Conservation (phyloP, 2,113 vertebrate genomes). For the Recurvirostra avosetta region DNA sequence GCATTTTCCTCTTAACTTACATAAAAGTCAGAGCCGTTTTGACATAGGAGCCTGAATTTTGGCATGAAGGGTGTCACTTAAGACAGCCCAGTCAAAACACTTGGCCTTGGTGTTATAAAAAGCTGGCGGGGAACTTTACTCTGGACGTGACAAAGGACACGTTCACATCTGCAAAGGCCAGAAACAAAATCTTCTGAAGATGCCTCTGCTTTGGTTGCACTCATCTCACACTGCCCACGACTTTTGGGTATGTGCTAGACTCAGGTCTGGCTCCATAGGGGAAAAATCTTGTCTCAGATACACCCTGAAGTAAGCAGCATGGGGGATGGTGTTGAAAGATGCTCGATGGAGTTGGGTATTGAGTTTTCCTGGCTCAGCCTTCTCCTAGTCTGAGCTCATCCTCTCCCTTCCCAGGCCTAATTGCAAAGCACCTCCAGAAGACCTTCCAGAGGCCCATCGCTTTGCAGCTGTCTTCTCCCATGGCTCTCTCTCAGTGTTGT, state of each 20-base stretch:
- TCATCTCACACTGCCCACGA: neutral
- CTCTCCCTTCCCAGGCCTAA: conserved; percentile 47
- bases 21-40: neutral
- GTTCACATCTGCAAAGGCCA: neutral
- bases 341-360: neutral
- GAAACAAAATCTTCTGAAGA: neutral
- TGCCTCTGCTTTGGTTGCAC: neutral
- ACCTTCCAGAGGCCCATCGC: conserved; percentile 61
- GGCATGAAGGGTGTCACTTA: neutral
- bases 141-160: neutral
- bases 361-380: neutral
- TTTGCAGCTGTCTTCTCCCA: conserved; percentile 67
- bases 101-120: neutral
- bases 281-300: neutral
- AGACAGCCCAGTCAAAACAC: neutral
- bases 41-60: neutral
- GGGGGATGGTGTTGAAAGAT: neutral
- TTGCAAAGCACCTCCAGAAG: conserved; percentile 60
- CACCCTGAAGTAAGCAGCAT: neutral
- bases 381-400: neutral
- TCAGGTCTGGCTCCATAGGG: neutral
- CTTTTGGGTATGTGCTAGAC: neutral
- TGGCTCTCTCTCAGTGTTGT: conserved; percentile 59
- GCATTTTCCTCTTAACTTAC: neutral
- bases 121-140: neutral